phyloP scores from a whole-genome alignment of 2,797 vertebrate genomes.

The Columba guinea region DNA sequence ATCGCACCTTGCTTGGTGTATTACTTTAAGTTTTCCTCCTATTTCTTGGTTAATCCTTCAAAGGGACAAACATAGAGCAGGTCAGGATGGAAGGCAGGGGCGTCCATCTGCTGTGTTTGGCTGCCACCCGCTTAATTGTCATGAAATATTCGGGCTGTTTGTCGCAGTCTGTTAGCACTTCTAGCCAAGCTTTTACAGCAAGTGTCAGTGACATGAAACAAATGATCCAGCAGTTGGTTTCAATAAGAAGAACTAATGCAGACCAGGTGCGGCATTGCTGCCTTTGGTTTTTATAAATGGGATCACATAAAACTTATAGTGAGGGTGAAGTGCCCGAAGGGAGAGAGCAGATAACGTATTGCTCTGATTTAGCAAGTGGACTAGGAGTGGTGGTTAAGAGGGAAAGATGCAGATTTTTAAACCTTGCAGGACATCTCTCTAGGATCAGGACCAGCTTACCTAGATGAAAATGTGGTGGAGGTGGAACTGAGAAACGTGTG shows the following conservation, averaged over 20 bases:
- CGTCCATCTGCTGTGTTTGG: neutral
- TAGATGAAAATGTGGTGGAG: neutral
- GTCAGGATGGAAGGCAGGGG: neutral
- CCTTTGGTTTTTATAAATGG: neutral
- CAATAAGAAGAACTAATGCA: neutral
- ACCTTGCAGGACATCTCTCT: neutral
- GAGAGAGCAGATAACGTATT: neutral
- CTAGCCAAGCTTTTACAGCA: constrained; percentile 3
- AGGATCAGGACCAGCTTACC: neutral
- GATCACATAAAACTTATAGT: neutral
- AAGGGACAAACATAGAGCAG: neutral
- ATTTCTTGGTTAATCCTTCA: neutral
- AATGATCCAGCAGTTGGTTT: neutral
- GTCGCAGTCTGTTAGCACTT: neutral
- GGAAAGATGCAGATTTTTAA: neutral
- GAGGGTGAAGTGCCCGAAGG: neutral
- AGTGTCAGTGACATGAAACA: neutral
- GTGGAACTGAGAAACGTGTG: neutral
- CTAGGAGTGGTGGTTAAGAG: neutral
- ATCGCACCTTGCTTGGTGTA: neutral
- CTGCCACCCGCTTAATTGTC: neutral
- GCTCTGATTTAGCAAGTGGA: neutral
- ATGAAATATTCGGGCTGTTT: neutral
- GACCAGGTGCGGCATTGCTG: neutral
- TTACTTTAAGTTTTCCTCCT: neutral